Evolutionary conservation across 2,797 vertebrate species (phyloP), one percentile per base, ranked within the genome.

Genomic region (Anableps anableps): DNA sequence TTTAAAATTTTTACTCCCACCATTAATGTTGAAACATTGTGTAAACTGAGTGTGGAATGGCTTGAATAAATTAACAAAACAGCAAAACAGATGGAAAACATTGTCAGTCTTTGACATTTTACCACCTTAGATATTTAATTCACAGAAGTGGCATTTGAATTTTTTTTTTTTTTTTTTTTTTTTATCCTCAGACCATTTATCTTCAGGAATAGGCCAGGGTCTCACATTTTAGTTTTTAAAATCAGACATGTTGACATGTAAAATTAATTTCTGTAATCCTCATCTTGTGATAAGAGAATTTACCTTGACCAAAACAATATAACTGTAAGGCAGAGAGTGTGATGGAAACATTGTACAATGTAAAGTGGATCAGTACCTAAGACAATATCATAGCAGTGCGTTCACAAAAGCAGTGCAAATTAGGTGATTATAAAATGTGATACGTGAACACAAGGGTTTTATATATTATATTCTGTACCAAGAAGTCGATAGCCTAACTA

Each of bases 21-120:
- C 29, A 72, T 83, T 75, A 72, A 77, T 77, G 48, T 80, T 83
- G 83, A 19, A 80, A 74, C 51, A 51, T 23, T 16, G 1, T 60
- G 34, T 68, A 72, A 80, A 74, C 14, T 43, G 13, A 1, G 17
- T 19, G 41, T n/a, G 26, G 41, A 73, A 14, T 73, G 4, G 48
- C 17, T 48, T 7, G 75, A 55, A 72, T 73, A 0, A 66, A 75
- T 50, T 48, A 75, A 76, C 23, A 75, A 13, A 68, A 23, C 6
- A 81, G 43, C 0, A n/a, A 1, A 38, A 71, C 2, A 81, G 34
- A 53, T 23, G 29, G 36, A 23, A 31, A 38, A 34, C 47, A 31
- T 38, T 29, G 58, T 72, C 60, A 68, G 66, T 38, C 43, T 80
- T 60, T 26, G 53, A 45, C 31, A 78, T 45, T 31, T 71, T 74